Evolutionary conservation across 1,140 invertebrate species (phyloP).

Genomic region (Pentalonia nigronervosa): DNA sequence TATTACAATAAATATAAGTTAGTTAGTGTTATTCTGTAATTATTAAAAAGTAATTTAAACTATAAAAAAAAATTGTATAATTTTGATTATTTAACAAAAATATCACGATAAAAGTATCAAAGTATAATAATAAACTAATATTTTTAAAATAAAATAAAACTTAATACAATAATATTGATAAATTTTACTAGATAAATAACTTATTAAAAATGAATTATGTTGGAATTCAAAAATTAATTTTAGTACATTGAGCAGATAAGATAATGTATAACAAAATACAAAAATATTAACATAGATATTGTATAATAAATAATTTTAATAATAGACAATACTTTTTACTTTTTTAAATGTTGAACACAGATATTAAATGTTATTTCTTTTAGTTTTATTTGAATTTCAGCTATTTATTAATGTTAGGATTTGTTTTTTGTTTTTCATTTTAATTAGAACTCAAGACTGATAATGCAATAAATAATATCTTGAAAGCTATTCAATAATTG

Average conservation of each 20-base stretch:
- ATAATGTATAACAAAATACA: not conserved
- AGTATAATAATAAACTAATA: not conserved
- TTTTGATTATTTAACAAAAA: constrained; percentile 41
- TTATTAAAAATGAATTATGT: not conserved
- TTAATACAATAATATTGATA: constrained; percentile 32
- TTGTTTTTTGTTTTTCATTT: not conserved
- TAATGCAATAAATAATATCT: not conserved
- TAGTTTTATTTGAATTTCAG: not conserved
- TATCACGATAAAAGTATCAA: constrained; percentile 38
- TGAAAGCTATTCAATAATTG: not conserved
- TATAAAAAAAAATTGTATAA: not conserved
- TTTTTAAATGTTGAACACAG: too few species aligned
- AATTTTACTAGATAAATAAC: constrained; percentile 16
- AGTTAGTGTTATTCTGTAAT: not conserved
- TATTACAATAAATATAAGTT: not conserved
- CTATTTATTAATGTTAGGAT: not conserved
- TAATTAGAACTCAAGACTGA: not conserved
- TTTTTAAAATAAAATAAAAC: constrained; percentile 10
- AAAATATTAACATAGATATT: not conserved
- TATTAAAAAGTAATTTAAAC: not conserved
- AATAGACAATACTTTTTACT: not conserved
- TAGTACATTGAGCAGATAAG: constrained; percentile 35
- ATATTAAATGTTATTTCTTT: too few species aligned
- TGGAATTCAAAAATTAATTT: not conserved
- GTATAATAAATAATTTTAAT: not conserved